phyloP scores from a whole-genome alignment of 64 coral and sea anemone genomes.

The Orbicella faveolata region DNA sequence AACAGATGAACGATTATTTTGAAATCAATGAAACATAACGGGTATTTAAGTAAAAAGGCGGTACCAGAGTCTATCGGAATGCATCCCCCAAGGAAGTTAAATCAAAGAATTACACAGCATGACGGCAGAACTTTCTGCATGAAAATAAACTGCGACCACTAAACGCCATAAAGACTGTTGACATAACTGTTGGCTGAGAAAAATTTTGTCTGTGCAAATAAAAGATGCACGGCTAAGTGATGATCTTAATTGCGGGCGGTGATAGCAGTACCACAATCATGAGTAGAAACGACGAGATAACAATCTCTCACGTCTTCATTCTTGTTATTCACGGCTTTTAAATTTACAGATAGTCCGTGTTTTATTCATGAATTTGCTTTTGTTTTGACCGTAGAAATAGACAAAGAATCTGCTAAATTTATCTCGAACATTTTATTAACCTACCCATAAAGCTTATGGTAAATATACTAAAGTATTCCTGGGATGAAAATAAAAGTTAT shows the following conservation, averaged over 20 bases:
- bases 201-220: neutral
- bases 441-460: too few species aligned
- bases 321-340: neutral
- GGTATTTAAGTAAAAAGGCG: neutral
- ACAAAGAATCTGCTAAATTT: too few species aligned
- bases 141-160: neutral
- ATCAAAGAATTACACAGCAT: neutral
- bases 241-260: neutral
- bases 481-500: too few species aligned
- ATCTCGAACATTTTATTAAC: too few species aligned
- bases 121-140: conserved; percentile 7
- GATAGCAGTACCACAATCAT: neutral
- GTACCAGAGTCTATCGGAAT: neutral
- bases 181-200: neutral
- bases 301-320: neutral
- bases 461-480: too few species aligned
- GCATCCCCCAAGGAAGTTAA: conserved; percentile 24
- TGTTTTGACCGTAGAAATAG: too few species aligned
- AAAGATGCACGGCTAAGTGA: neutral
- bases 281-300: neutral
- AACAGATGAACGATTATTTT: neutral
- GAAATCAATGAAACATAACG: conserved; percentile 8
- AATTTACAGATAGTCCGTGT: neutral
- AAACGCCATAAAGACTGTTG: neutral
- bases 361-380: neutral